A percentile compares a stretch with the other conserved stretches of the same genome.
phyloP scores from a whole-genome alignment of 2,888 invertebrate species.

The Tiliacea citrago region DNA sequence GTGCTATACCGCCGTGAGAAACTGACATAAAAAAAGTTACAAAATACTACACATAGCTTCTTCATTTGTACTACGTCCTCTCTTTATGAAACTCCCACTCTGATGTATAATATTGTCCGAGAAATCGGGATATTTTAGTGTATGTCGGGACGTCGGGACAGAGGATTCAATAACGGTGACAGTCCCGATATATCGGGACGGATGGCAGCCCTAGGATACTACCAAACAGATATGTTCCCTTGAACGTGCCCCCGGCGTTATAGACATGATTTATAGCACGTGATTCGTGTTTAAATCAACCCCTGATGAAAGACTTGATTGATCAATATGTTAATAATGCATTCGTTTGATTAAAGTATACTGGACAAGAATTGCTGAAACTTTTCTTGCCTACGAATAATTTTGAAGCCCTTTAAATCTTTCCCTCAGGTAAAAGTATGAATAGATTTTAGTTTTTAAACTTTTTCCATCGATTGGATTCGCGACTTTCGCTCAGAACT shows the following conservation, averaged over 20 bases:
- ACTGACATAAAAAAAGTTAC: too few relatives aligned
- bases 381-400: background rate
- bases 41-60: too few relatives aligned
- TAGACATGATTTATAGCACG: slow-evolving; percentile 72
- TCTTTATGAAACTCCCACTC: too few relatives aligned
- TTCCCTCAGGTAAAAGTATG: slow-evolving; percentile 3
- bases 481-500: slow-evolving; percentile 3
- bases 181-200: too few relatives aligned
- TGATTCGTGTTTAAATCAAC: slow-evolving; percentile 69
- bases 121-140: too few relatives aligned
- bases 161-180: too few relatives aligned
- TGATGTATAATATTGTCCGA: too few relatives aligned
- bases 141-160: too few relatives aligned
- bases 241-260: slow-evolving; percentile 68
- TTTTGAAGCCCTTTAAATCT: background rate
- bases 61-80: too few relatives aligned
- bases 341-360: slow-evolving; percentile 11
- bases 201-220: slow-evolving; percentile 18
- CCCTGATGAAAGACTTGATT: slow-evolving; percentile 65
- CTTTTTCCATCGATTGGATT: slow-evolving; percentile 20
- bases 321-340: slow-evolving; percentile 61
- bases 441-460: slow-evolving; percentile 16
- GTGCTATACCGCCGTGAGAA: too few relatives aligned
- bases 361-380: slow-evolving; percentile 7
- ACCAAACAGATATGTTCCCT: slow-evolving; percentile 67